Base-by-base conservation (phyloP, 1,140 invertebrate genomes). In the Cherax destructor region DNA sequence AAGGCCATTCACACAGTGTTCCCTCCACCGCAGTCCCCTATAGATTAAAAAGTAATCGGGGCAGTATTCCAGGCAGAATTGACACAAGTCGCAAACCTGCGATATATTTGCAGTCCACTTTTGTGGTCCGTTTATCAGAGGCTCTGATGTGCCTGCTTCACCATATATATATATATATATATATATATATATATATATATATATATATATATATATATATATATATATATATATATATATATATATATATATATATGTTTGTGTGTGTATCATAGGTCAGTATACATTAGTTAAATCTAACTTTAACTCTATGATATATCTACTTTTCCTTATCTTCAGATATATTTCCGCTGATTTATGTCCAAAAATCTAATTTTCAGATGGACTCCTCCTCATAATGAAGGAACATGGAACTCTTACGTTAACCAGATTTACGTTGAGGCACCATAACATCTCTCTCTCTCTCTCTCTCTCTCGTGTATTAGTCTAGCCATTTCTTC, bases 21-120 rank as follows among this genome's bases (percentile, higher is more conserved):
- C 76, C 76, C 49, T 78, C 76, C 76, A n/a, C 18, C 76, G 24
- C 76, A 13, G 24, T 50, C 76, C 49, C 76, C 76, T 49, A 80
- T n/a, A 80, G 21, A 81, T 59, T 80, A 80, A 52, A 80, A 50
- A 81, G n/a, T 50, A 13, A 21, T 56, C 24, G 49, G 13, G 24
- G 11, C 56, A 21, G 11, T 21, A 24, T n/a, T 50, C 79, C 50
- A 81, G 5, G n/a, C 79, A 52, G 77, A 24, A 49, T 79, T 79
- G 41, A 79, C 50, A 79, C 65, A 69, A 24, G 18, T 56, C 4
- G 21, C n/a, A 49, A 24, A 21, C 30, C n/a, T 5, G 56, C 79
- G 7, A 49, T 47, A 81, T 81, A 56, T 56, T 56, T 81, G 10
- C 79, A 56, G 50, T 16, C 49, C 56, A 56, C 56, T 81, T 50